Base-by-base conservation (phyloP, 2,113 vertebrate species). In the Anarrhichthys ocellatus region DNA sequence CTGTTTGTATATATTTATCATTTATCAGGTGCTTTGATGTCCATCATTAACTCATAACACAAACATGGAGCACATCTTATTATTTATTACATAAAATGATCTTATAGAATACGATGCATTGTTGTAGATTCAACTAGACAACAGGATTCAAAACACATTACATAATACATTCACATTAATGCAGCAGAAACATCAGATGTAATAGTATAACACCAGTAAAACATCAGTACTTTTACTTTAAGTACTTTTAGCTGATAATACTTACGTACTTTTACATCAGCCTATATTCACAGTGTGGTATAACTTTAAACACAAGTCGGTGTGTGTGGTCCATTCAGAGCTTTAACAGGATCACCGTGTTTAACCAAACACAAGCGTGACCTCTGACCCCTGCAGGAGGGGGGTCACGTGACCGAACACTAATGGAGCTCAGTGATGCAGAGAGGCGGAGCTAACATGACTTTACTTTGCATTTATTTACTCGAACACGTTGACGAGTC, bases 341-440 rank as follows among this genome's bases (percentile, higher is more conserved):
- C 76, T 92, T 73, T 92, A 95, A 93, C 73, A 50, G 94, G 94
- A 95, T 94, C 95, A 94, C 92, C 91, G 93, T 87, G 63, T 65
- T 82, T 87, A 94, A 94, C 93, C 93, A 95, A 96, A 95, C 94
- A 95, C 81, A 84, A 93, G 91, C 67, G 90, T 79, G 89, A 94
- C 94, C 95, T 91, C 29, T 0, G 68, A 88, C 94, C 94, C 93
- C 95, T 76, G 34, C 73, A 67, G 76, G 68, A 27, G 5, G 69
- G 46, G 7, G 70, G 75, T 76, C 72, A 71, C 14, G 66, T 76
- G 72, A 59, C 38, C 76, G 13, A 6, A 46, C 59, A 48, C 44
- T 50, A 32, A 58, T 42, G 61, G 42, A 73, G 36, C 73, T 6
- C 32, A 36, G 38, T 65, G 59, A 50, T 52, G 32, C 9, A 36